phyloP scores from a whole-genome alignment of 1,140 invertebrate species.

The Penaeus japonicus region DNA sequence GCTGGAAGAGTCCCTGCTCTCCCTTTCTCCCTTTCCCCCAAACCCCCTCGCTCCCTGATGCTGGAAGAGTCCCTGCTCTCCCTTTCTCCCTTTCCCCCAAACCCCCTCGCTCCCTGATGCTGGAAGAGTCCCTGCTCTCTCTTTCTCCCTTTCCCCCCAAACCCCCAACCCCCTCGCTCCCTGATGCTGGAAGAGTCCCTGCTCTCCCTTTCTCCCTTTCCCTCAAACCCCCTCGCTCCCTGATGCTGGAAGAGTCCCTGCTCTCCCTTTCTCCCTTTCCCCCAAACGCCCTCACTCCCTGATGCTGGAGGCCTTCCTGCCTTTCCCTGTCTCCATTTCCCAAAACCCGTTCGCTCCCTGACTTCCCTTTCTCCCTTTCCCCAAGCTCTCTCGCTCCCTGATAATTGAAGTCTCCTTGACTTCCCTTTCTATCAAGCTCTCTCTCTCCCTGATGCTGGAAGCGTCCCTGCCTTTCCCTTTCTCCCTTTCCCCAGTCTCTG shows the following conservation, averaged over 20 bases:
- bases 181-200: not conserved
- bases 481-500: not conserved
- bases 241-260: not conserved
- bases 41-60: too few species aligned
- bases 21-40: too few species aligned
- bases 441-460: not conserved
- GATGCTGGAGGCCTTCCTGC: not conserved
- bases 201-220: not conserved
- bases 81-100: too few species aligned
- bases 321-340: not conserved
- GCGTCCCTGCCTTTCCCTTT: not conserved
- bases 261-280: not conserved
- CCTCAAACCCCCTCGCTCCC: not conserved
- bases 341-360: too few species aligned
- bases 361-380: not conserved
- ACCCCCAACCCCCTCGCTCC: not conserved
- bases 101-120: not conserved
- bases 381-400: not conserved
- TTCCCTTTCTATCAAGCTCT: not conserved
- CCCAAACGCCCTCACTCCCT: not conserved
- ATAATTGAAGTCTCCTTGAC: not conserved
- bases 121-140: not conserved
- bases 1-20: too few species aligned
- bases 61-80: too few species aligned
- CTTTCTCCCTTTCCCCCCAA: too few species aligned